phyloP scores from a whole-genome alignment of 1,140 invertebrate species.

The Radopholus similis region DNA sequence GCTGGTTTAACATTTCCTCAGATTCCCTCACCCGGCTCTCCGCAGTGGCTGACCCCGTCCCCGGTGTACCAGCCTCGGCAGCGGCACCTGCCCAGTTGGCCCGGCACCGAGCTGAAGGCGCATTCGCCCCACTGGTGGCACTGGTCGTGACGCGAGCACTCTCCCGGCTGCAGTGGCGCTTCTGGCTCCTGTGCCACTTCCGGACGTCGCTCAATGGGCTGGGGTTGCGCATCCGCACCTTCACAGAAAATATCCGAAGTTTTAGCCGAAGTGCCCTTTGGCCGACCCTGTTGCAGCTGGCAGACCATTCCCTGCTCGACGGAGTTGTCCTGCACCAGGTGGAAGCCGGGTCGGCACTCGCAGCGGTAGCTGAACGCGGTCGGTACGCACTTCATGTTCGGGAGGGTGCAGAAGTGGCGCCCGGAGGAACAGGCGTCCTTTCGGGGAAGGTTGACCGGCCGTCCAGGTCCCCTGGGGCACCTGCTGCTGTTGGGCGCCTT shows the following conservation, averaged over 20 bases:
- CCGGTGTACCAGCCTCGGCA: constrained; percentile 50
- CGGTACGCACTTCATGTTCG: constrained; percentile 34
- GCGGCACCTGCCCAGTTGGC: constrained; percentile 31
- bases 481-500: background rate
- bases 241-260: background rate
- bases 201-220: constrained; percentile 7
- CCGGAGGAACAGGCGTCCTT: constrained; percentile 24
- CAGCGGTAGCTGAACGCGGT: constrained; percentile 20
- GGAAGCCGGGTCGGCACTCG: constrained; percentile 30
- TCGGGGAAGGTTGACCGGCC: background rate
- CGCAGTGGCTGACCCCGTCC: constrained; percentile 44
- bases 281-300: no score
- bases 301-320: constrained; percentile 27
- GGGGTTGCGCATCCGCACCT: background rate
- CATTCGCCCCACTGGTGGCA: constrained; percentile 52
- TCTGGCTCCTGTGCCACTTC: background rate
- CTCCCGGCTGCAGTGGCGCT: background rate
- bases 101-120: constrained; percentile 18
- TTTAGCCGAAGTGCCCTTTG: constrained; percentile 4
- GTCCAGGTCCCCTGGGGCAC: background rate
- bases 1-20: background rate
- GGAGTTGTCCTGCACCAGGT: constrained; percentile 21
- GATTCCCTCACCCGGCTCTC: constrained; percentile 34
- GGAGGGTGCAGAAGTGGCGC: constrained; percentile 26
- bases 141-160: constrained; percentile 34